Base-by-base conservation (phyloP, 2,113 vertebrate species). In the Eurystomus gularis region DNA sequence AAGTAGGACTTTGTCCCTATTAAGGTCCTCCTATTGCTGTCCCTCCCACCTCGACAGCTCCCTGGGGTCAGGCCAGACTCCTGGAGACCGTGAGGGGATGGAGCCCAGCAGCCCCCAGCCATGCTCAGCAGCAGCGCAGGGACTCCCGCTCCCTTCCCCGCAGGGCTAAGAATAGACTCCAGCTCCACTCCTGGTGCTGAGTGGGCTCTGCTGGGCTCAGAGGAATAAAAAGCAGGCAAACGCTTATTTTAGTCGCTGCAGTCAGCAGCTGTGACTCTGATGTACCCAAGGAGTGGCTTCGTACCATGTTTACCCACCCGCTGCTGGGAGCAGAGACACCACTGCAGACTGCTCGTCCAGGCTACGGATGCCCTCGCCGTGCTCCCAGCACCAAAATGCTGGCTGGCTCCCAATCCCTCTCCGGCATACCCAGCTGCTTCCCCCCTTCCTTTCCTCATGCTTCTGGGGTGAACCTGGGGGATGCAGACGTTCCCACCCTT, bases 181-280 rank as follows among this genome's bases (percentile, higher is more conserved):
- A 85, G 88, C 94, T 96, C 88, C 11, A 0, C 58, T 96, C 77
- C 95, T 76, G 54, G 81, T 7, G 54, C 95, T 97, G 96, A 97
- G 96, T 96, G 96, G 96, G 96, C 73, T 96, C 70, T 91, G 91
- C 91, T 78, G 93, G 96, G 95, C 94, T 96, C 33, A 0, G 83
- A 96, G 93, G 94, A 97, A 96, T 97, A 94, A 96, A 97, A 97
- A 96, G 95, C 95, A 96, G 90, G 94, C 88, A 93, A 95, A 90
- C 0, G 48, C 86, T 92, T 97, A 96, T 95, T 97, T 96, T 96
- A 97, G 96, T 85, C 17, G 3, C 91, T 95, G 96, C 95, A 96
- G 91, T 94, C 81, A 7, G 90, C 95, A 96, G 96, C 92, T 96
- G 95, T 93, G 95, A 89, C 95, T 97, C 61, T 54, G 69, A 84